Conservation (phyloP, 2,888 invertebrate genomes). For the Hololepta plana region DNA sequence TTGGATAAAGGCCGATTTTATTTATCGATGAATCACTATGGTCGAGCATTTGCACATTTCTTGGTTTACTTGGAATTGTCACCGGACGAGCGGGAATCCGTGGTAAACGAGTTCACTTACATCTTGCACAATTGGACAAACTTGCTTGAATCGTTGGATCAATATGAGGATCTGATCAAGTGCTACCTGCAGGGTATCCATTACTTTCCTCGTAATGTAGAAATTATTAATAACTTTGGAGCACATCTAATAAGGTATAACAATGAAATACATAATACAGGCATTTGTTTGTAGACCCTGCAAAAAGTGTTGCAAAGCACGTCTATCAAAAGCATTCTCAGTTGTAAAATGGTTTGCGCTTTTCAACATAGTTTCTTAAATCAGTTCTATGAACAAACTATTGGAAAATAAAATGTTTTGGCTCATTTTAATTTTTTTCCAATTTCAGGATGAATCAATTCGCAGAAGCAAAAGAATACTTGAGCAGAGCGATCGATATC, state of each 20-base stretch:
- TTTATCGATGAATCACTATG: no score
- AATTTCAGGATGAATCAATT: no score
- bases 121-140: constrained; percentile 16
- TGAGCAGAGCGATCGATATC: constrained; percentile 26
- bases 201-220: constrained; percentile 29
- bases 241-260: constrained; percentile 30
- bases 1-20: no score
- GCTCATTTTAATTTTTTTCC: no score
- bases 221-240: constrained; percentile 31
- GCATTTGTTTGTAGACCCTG: no score
- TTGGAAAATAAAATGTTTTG: no score
- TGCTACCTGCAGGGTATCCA: constrained; percentile 26
- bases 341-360: no score
- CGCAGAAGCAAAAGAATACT: constrained; percentile 2
- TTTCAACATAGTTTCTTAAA: neutral
- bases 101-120: constrained; percentile 15
- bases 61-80: constrained; percentile 17
- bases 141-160: constrained; percentile 17
- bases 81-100: constrained; percentile 11
- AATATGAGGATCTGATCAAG: constrained; percentile 22
- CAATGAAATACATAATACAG: no score
- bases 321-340: no score
- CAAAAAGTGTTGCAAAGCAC: no score
- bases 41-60: constrained; percentile 20
- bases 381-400: constrained; percentile 1